Conservation (phyloP, 2,113 vertebrate species). For the Etia nguti region DNA sequence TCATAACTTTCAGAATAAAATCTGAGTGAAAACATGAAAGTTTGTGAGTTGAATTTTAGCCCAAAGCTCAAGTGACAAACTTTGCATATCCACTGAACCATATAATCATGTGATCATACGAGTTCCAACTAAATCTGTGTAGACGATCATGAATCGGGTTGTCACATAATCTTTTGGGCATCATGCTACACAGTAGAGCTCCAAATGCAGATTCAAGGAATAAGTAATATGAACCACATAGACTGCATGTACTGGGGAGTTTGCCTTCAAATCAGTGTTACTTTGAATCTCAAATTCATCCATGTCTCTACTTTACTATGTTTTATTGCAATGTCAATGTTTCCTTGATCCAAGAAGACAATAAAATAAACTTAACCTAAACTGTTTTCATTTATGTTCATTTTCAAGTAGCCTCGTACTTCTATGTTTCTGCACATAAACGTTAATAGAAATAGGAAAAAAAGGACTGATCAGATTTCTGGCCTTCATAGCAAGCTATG, state of each 20-base stretch:
- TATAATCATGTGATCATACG: fast-evolving
- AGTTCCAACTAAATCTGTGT: neutral
- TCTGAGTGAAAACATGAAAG: neutral
- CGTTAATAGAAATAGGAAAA: neutral
- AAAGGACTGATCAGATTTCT: neutral
- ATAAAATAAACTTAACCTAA: neutral
- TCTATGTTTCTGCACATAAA: neutral
- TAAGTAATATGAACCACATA: neutral
- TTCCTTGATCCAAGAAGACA: neutral
- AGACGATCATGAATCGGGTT: neutral
- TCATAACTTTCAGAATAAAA: neutral
- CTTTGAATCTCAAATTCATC: neutral
- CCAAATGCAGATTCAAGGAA: neutral
- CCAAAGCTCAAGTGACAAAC: neutral
- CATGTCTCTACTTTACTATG: neutral
- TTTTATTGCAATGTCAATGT: neutral
- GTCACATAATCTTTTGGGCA: neutral
- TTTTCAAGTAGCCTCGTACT: neutral
- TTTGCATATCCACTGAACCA: neutral
- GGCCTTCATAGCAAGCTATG: neutral
- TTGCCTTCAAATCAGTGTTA: neutral
- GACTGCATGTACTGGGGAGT: neutral
- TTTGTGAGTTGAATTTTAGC: neutral
- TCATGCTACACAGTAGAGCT: neutral
- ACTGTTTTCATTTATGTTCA: neutral